Conservation (phyloP, 2,888 invertebrate genomes). For the Diarsia rubi region DNA sequence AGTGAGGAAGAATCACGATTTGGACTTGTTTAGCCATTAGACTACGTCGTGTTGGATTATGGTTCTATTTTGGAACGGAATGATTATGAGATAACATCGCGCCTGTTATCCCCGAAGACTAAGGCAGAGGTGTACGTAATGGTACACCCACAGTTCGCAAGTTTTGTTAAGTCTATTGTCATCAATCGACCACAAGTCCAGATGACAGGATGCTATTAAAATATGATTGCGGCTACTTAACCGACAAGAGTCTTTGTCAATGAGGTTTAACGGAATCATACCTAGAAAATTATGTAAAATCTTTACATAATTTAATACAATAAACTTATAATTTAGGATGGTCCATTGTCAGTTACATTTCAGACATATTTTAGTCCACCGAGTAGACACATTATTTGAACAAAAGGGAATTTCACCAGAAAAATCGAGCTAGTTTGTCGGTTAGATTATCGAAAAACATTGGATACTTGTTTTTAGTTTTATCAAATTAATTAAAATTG, state of each 20-base stretch:
- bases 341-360: background rate
- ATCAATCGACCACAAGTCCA: background rate
- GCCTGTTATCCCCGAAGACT: background rate
- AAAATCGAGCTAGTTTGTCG: no score
- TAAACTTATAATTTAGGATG: background rate
- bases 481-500: no score
- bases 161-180: background rate
- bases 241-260: no score
- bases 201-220: background rate
- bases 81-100: background rate
- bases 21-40: constrained; percentile 24
- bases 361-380: background rate
- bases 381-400: background rate
- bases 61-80: background rate
- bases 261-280: no score
- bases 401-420: background rate
- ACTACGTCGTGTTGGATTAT: constrained; percentile 20
- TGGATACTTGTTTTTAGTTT: no score
- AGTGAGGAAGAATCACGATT: constrained; percentile 42
- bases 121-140: background rate
- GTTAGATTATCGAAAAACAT: no score
- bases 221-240: background rate
- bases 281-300: background rate
- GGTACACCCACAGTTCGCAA: background rate
- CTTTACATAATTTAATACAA: no score